A percentile compares a stretch with the other conserved stretches of the same genome.
Evolutionary conservation across 2,888 invertebrate genomes (phyloP).

Genomic region (Perithous albicinctus): DNA sequence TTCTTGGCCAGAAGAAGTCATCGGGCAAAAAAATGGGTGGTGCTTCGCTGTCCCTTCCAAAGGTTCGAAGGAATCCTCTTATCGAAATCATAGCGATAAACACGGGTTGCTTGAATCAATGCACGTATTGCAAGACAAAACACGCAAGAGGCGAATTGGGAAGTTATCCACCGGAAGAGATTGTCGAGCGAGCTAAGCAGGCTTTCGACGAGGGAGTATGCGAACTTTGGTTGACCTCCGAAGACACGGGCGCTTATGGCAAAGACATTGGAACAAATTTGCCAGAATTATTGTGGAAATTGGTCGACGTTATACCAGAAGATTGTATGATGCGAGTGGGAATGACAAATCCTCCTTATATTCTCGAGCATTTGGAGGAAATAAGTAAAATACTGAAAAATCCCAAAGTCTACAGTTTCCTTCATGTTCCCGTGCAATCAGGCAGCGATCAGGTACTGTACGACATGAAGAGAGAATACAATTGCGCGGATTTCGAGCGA

Average conservation of each 20-base stretch:
- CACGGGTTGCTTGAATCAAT: constrained; percentile 98
- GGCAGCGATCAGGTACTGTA: constrained; percentile 97
- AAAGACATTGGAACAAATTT: constrained; percentile 95
- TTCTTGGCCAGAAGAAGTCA: constrained; percentile 92
- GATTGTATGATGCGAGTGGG: constrained; percentile 95
- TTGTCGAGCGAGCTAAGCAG: constrained; percentile 93
- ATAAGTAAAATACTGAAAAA: constrained; percentile 94
- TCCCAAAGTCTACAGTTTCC: constrained; percentile 96
- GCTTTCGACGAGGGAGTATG: constrained; percentile 96
- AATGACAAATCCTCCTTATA: constrained; percentile 99
- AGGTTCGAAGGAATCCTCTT: constrained; percentile 97
- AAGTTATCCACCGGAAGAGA: constrained; percentile 96
- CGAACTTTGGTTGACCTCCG: constrained; percentile 99
- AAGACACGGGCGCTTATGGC: constrained; percentile 99
- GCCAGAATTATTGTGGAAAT: constrained; percentile 93
- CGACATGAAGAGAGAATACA: constrained; percentile 99
- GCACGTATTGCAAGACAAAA: constrained; percentile 99
- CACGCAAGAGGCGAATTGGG: constrained; percentile 98
- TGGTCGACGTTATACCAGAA: constrained; percentile 92
- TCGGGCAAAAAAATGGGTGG: constrained; percentile 94
- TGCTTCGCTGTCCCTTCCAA: constrained; percentile 94
- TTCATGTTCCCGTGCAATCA: constrained; percentile 99
- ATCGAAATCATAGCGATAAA: constrained; percentile 99
- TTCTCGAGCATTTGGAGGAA: constrained; percentile 96
- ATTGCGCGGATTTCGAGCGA: constrained; percentile 93